Evolutionary conservation across 1,140 invertebrate species (phyloP).

Genomic region (Rhagoletis pomonella): DNA sequence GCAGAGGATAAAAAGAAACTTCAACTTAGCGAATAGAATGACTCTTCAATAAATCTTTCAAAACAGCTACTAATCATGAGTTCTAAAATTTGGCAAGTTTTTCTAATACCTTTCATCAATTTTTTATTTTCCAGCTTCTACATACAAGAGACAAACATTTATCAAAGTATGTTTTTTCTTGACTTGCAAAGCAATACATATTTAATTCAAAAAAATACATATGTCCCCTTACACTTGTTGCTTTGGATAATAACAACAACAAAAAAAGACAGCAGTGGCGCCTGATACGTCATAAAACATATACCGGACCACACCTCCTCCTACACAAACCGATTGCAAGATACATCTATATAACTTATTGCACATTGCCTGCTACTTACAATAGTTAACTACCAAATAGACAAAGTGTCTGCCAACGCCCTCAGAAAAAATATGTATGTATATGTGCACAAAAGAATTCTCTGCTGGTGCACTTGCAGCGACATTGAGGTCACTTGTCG

Average conservation of each 20-base stretch:
- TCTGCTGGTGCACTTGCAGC: neutral
- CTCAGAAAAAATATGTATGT: slow-evolving; percentile 12
- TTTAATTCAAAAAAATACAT: neutral
- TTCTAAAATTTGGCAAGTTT: no score
- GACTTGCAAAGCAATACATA: no score
- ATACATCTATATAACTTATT: neutral
- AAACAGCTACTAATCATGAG: no score
- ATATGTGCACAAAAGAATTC: neutral
- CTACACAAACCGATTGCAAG: neutral
- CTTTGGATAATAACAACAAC: neutral
- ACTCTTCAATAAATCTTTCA: no score
- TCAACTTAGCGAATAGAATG: no score
- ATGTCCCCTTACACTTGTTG: slow-evolving; percentile 4
- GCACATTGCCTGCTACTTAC: neutral
- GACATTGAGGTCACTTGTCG: slow-evolving; percentile 33
- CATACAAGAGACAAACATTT: no score
- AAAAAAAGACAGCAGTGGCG: slow-evolving; percentile 27
- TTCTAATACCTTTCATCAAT: no score
- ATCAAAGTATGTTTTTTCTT: no score
- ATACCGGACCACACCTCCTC: neutral
- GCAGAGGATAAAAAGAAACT: no score
- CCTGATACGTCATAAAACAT: slow-evolving; percentile 40
- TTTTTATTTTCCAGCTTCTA: no score
- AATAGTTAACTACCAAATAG: neutral
- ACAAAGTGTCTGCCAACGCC: slow-evolving; percentile 48